Conservation (phyloP, 1,140 invertebrate species). For the Diprion similis region DNA sequence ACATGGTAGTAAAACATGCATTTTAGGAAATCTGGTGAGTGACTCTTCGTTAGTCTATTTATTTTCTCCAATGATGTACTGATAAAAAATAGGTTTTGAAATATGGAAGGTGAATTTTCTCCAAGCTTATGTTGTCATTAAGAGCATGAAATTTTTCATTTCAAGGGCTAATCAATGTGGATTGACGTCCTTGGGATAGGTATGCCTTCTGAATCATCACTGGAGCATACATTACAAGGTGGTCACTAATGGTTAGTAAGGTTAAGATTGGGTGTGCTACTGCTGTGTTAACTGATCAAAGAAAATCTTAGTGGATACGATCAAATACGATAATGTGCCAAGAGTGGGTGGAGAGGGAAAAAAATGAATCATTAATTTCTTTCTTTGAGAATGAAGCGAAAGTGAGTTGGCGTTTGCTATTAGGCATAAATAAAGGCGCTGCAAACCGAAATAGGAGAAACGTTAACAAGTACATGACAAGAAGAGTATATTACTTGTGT, state of each 20-base stretch:
- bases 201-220: not conserved
- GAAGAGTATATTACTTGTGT: not conserved
- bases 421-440: no score
- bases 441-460: not conserved
- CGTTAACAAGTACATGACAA: not conserved
- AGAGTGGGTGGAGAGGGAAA: not conserved
- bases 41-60: no score
- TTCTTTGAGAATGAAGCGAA: no score
- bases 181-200: not conserved
- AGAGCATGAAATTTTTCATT: no score
- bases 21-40: no score
- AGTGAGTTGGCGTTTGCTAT: no score
- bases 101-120: no score
- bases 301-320: not conserved
- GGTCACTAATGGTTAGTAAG: not conserved
- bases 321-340: not conserved
- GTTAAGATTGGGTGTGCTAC: constrained; percentile 6
- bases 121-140: no score
- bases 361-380: not conserved
- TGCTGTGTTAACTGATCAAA: not conserved
- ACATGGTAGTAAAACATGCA: no score
- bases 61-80: no score
- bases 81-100: no score
- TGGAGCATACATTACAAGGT: not conserved
- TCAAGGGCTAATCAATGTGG: no score